phyloP scores from a whole-genome alignment of 1,140 invertebrate genomes.

The Nasonia longicornis region DNA sequence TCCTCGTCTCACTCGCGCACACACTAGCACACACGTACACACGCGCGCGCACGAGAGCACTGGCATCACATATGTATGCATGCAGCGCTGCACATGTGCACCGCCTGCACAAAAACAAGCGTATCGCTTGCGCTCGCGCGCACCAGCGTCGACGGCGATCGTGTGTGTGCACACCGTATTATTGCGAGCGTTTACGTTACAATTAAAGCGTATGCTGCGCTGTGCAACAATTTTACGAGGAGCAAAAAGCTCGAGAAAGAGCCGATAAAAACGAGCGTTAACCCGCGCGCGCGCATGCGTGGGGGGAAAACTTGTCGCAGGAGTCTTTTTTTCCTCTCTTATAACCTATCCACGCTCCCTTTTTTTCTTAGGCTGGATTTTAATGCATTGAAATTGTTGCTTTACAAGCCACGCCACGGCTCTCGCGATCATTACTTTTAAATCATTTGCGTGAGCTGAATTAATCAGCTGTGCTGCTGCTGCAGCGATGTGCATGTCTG shows the following conservation, averaged over 20 bases:
- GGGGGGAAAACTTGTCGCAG: constrained; percentile 4
- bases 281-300: too few species aligned
- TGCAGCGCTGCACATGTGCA: constrained; percentile 8
- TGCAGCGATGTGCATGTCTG: neutral
- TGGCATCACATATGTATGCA: constrained; percentile 20
- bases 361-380: neutral
- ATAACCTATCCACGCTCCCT: neutral
- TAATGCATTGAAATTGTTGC: constrained; percentile 30
- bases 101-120: constrained; percentile 25
- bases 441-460: constrained; percentile 43
- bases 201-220: constrained; percentile 36
- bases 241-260: neutral
- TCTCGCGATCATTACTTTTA: constrained; percentile 26
- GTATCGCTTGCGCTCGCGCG: neutral
- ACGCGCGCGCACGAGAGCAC: constrained; percentile 18
- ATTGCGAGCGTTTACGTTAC: constrained; percentile 38
- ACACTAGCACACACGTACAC: neutral
- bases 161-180: constrained; percentile 4
- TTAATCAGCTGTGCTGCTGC: constrained; percentile 36
- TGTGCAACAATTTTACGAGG: neutral
- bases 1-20: neutral
- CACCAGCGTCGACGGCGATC: neutral
- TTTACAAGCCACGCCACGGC: neutral
- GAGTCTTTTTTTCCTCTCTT: neutral
- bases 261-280: too few species aligned